Evolutionary conservation across 1,140 invertebrate genomes (phyloP).

Genomic region (Papilio dardanus): DNA sequence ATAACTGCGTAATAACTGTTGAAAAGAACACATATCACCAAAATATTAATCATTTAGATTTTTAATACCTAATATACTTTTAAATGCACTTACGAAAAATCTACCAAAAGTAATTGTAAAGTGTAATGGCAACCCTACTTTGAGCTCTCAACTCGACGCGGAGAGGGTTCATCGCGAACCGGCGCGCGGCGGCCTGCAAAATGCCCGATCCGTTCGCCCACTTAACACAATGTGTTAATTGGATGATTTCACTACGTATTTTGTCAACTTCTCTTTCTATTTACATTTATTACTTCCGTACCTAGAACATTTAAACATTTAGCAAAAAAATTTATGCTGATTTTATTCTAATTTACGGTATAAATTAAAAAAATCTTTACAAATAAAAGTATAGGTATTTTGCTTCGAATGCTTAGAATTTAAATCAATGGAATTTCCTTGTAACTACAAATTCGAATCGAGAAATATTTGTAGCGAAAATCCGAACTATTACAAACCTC

Average conservation of each 20-base stretch:
- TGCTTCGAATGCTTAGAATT: neutral
- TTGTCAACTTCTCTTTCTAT: conserved; percentile 16
- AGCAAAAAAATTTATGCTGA: no score
- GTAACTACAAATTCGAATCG: neutral
- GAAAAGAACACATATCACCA: neutral
- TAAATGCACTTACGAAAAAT: neutral
- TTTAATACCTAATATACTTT: no score
- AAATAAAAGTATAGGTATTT: no score
- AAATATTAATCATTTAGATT: neutral
- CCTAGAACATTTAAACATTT: neutral
- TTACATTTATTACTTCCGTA: neutral
- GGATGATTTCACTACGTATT: conserved; percentile 9
- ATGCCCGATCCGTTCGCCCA: conserved; percentile 20
- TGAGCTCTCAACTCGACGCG: conserved; percentile 13
- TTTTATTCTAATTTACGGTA: no score
- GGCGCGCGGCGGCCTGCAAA: conserved; percentile 1
- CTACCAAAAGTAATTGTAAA: neutral
- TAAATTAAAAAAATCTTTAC: no score
- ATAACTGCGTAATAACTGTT: neutral
- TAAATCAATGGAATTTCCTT: conserved; percentile 17
- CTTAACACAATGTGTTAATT: conserved; percentile 20
- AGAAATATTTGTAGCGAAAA: conserved; percentile 7
- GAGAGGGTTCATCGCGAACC: neutral
- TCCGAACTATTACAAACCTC: neutral
- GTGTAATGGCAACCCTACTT: conserved; percentile 7